Base-by-base conservation (phyloP, 2,888 invertebrate species). In the Hybos culiciformis region DNA sequence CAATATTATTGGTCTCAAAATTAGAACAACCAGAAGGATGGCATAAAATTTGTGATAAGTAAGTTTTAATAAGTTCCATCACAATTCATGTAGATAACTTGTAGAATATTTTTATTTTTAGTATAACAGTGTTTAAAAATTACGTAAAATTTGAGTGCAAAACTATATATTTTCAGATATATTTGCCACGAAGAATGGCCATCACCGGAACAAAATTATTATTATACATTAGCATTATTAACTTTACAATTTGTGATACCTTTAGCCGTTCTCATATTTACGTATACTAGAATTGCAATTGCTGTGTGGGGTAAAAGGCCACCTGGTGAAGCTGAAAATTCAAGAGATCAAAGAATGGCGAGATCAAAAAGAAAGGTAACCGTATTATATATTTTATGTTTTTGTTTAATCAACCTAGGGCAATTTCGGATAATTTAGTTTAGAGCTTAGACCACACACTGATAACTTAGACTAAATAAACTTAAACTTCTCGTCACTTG, bases 221-320 rank as follows among this genome's bases (percentile, higher is more conserved):
- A 77, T 51, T 92, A 90, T 66, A 82, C 83, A 2, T 74, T 81
- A 55, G 77, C 81, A 1, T 68, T 92, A 48, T 73, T 90, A 66
- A 71, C 80, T 33, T 71, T 91, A 39, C 92, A 92, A 66, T 92
- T 90, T 62, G 73, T 84, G 47, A 70, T 91, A 49, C 92, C 92
- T 0, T 70, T 90, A 48, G 62, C 74, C 19, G 86, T 87, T 32
- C 73, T 92, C 14, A 70, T 88, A 44, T 84, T 83, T 61, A 88
- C 91, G 1, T 92, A 92, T 60, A 78, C 81, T 2, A 76, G 85
- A 51, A 92, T 92, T 47, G 90, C 83, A 0, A 72, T 83, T 39
- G 81, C 83, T 12, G 86, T 92, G 36, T 90, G 90, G 87, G 86
- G 86, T 18, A 83, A 85, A 50, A 71, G 80, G 29, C 81, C 85